Evolutionary conservation across 1,140 invertebrate genomes (phyloP).

Genomic region (Cephus cinctus): DNA sequence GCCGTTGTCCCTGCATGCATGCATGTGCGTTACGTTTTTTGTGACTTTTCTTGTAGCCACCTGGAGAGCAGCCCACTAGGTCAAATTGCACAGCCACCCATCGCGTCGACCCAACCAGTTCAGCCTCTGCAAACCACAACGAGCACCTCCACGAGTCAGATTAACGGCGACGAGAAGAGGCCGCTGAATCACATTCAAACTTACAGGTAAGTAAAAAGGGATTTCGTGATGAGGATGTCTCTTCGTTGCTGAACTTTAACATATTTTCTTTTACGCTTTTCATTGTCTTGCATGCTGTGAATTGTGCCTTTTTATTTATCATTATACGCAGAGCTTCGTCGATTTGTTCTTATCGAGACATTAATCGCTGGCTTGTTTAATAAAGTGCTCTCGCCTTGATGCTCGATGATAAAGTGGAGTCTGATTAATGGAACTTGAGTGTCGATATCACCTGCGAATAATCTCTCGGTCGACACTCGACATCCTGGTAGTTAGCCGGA

Average conservation of each 20-base stretch:
- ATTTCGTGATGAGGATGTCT: not conserved
- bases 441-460: too few species aligned
- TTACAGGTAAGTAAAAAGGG: slow-evolving; percentile 67
- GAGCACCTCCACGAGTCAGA: slow-evolving; percentile 46
- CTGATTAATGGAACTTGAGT: too few species aligned
- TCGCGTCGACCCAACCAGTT: slow-evolving; percentile 32
- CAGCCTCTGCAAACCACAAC: slow-evolving; percentile 32
- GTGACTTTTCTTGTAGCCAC: slow-evolving; percentile 35
- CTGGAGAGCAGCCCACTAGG: slow-evolving; percentile 40
- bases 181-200: slow-evolving; percentile 76
- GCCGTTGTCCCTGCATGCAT: slow-evolving; percentile 30
- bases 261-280: slow-evolving; percentile 5
- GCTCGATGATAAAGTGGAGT: too few species aligned
- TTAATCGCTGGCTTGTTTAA: too few species aligned
- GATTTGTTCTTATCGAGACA: too few species aligned
- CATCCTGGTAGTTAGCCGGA: too few species aligned
- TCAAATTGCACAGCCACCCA: slow-evolving; percentile 25
- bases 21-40: slow-evolving; percentile 30
- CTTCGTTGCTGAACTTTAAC: slow-evolving; percentile 5
- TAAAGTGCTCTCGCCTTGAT: too few species aligned
- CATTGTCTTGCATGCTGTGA: not conserved
- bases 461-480: too few species aligned
- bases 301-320: not conserved
- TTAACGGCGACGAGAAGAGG: slow-evolving; percentile 68
- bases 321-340: not conserved